Base-by-base conservation (phyloP, 2,797 vertebrate species). In the Ficedula albicollis region DNA sequence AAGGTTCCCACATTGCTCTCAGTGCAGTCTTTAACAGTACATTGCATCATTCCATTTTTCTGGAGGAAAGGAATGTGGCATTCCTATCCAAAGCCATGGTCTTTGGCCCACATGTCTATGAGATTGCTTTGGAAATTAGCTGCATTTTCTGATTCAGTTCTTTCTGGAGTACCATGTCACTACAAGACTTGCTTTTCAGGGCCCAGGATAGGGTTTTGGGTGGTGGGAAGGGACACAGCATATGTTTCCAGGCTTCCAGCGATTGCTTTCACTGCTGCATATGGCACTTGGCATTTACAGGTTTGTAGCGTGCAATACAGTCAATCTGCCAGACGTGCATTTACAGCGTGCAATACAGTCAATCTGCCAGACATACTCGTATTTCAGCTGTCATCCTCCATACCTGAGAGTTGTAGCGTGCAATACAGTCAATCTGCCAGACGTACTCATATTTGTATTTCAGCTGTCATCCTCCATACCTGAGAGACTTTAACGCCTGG, bases 391-490 rank as follows among this genome's bases (percentile, higher is more conserved):
- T 41, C 0, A 0, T 43, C 11, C 11, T 64, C 23, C 25, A n/a
- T 25, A 18, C 17, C 16, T 16, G 6, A 51, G 13, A 36, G 16
- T 60, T 68, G 18, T 36, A 13, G 34, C 10, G 1, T n/a, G 19
- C 5, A n/a, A 15, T 9, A 15, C 4, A 43, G 23, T 49, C 27
- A 43, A 6, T 36, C 36, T 49, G 6, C 11, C 27, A 75, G 34
- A 68, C 10, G 22, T 49, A 22, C 32, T 13, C 13, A 17, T 62
- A 36, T 67, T 46, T 52, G 5, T 39, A 26, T 49, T 75, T 89
- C 41, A 68, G 15, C 27, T 13, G n/a, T 41, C 0, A 0, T 43
- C 11, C 11, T 64, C 23, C 25, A n/a, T 25, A 18, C 17, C 16
- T 16, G 6, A 51, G 13, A 36, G 16, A 2, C 5, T n/a, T 80